Conservation (phyloP, 2,888 invertebrate genomes). For the Drosophila sordidapex region DNA sequence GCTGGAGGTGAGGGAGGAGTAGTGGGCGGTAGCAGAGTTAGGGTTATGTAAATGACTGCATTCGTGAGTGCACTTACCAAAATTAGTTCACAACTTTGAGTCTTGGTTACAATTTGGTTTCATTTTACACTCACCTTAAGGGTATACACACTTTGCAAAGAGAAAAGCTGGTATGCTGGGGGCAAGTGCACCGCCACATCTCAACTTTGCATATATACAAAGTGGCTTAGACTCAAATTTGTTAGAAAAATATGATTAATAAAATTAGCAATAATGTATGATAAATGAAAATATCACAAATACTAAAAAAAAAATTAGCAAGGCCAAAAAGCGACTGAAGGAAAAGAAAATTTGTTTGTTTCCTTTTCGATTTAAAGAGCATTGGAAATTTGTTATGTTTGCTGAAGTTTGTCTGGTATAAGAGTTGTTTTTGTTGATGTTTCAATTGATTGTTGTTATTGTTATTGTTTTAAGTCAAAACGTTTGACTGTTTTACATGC, state of each 20-base stretch:
- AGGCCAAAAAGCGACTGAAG: neutral
- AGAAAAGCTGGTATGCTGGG: neutral
- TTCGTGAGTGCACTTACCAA: constrained; percentile 66
- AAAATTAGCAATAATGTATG: neutral
- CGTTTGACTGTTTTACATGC: constrained; percentile 56
- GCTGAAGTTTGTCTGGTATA: constrained; percentile 14
- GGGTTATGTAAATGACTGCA: constrained; percentile 67
- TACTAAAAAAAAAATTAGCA: neutral
- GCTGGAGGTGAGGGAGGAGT: neutral
- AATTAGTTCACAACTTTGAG: constrained; percentile 52
- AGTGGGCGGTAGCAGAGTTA: neutral
- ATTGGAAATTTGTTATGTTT: constrained; percentile 15
- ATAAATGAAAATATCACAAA: neutral
- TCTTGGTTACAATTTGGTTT: constrained; percentile 37
- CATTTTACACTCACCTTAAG: constrained; percentile 14
- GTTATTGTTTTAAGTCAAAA: constrained; percentile 50
- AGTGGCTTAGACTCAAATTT: neutral
- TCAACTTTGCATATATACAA: neutral
- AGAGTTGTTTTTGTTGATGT: constrained; percentile 27
- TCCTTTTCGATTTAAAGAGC: constrained; percentile 10
- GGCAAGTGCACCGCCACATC: neutral
- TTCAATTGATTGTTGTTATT: constrained; percentile 46
- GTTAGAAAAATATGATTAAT: too few species aligned
- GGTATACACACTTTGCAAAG: neutral
- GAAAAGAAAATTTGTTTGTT: neutral